Evolutionary conservation across 2,888 invertebrate genomes (phyloP).

Genomic region (Linhomoeus sp.): DNA sequence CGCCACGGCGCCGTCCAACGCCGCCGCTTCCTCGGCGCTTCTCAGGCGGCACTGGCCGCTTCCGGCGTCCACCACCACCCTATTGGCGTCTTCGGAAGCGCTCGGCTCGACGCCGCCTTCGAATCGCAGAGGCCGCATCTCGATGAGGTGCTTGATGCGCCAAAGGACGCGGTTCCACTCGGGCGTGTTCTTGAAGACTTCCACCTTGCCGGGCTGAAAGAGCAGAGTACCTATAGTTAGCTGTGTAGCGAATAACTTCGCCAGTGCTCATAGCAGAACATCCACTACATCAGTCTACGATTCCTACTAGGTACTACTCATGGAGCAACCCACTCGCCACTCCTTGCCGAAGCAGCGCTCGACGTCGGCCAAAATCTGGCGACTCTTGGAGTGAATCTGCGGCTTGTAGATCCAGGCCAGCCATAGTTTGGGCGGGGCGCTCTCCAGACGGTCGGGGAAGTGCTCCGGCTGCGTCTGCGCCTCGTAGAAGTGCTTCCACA

Average conservation of each 20-base stretch:
- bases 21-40: too few relatives aligned
- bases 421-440: constrained; percentile 1
- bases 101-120: constrained; percentile 27
- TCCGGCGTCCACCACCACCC: too few relatives aligned
- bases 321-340: too few relatives aligned
- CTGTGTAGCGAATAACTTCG: neutral
- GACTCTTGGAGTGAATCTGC: too few relatives aligned
- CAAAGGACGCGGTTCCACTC: constrained; percentile 15
- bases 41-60: too few relatives aligned
- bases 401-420: constrained; percentile 1
- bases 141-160: constrained; percentile 26
- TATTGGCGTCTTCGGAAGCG: neutral
- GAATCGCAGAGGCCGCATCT: constrained; percentile 24
- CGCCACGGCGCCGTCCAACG: too few relatives aligned
- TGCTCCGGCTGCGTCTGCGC: neutral
- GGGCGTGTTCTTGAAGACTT: constrained; percentile 27
- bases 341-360: too few relatives aligned
- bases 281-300: too few relatives aligned
- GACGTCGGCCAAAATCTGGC: too few relatives aligned
- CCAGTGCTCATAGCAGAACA: too few relatives aligned
- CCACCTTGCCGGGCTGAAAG: constrained; percentile 13
- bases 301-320: too few relatives aligned
- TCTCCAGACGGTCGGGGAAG: neutral
- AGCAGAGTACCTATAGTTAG: too few relatives aligned
- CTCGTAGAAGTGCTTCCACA: constrained; percentile 12